Base-by-base conservation (phyloP, 2,888 invertebrate species). In the Tenthredo mesomela region DNA sequence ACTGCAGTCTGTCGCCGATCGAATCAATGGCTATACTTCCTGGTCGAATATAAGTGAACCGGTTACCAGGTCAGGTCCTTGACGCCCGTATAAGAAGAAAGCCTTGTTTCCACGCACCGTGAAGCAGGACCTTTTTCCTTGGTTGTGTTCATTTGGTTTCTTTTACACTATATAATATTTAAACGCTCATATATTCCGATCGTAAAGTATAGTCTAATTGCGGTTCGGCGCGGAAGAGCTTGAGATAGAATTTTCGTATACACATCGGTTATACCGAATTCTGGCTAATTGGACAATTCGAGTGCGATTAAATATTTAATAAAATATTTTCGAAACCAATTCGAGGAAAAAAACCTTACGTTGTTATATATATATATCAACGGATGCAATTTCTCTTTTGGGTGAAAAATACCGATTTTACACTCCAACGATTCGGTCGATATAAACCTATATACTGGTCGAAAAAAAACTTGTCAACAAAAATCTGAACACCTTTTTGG, bases 51-150 rank as follows among this genome's bases (percentile, higher is more conserved):
- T 50, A 77, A 77, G 50, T 29, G 77, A 77, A 77, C 77, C 77
- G 77, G 77, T 77, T 77, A 77, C 50, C 77, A 77, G 77, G 77
- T 77, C 77, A 50, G 77, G 77, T 77, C 77, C 77, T 77, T 50
- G 50, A 77, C 21, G 50, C 50, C 50, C 25, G 77, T 77, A 77
- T 77, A 77, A 50, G 77, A 77, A 77, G 77, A 77, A 77, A 50
- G 77, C 77, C 77, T 77, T 40, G 25, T 77, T 50, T 77, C 29
- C 77, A 50, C 50, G 77, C 25, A 50, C 50, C 77, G 77, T 77
- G 50, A 50, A 50, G 77, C 77, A 25, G 50, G 50, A 50, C 29
- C 50, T 77, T 77, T 77, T 77, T 50, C 50, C 33, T n/a, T 29
- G 6, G 3, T 4, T 7, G 25, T 77, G 15, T 50, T 50, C n/a